phyloP scores from a whole-genome alignment of 2,113 vertebrate species.

The Narcine bancroftii region DNA sequence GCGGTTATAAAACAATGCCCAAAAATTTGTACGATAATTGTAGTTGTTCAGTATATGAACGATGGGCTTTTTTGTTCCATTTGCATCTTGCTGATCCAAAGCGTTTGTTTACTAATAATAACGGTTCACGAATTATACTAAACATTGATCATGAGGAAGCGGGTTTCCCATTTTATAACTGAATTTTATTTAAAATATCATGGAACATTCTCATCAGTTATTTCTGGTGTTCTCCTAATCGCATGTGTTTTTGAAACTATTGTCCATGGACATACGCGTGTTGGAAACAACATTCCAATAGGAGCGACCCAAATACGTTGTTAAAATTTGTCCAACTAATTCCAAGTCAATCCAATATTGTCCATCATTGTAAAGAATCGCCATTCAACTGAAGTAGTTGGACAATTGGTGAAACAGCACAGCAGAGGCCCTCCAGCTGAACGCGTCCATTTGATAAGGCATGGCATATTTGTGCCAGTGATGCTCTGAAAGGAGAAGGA shows the following conservation, averaged over 20 bases:
- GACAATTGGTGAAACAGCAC: no score
- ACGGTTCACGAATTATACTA: not conserved
- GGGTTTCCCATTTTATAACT: not conserved
- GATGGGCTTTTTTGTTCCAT: no score
- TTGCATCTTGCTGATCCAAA: not conserved
- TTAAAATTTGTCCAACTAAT: not conserved
- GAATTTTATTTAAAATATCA: not conserved
- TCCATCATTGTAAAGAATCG: not conserved
- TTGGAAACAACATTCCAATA: not conserved
- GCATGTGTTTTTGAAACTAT: not conserved
- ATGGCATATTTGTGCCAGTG: no score
- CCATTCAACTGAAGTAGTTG: not conserved
- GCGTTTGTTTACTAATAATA: not conserved
- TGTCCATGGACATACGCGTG: not conserved
- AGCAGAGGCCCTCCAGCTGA: no score
- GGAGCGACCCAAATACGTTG: not conserved
- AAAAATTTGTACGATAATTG: not conserved
- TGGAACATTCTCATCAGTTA: not conserved
- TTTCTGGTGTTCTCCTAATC: not conserved
- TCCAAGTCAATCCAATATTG: not conserved
- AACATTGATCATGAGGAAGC: not conserved
- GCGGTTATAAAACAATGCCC: not conserved
- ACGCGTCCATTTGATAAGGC: no score
- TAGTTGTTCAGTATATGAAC: no score
- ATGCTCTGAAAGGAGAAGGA: slow-evolving; percentile 92